Base-by-base conservation (phyloP, 1,140 invertebrate genomes). In the Cherax quadricarinatus region DNA sequence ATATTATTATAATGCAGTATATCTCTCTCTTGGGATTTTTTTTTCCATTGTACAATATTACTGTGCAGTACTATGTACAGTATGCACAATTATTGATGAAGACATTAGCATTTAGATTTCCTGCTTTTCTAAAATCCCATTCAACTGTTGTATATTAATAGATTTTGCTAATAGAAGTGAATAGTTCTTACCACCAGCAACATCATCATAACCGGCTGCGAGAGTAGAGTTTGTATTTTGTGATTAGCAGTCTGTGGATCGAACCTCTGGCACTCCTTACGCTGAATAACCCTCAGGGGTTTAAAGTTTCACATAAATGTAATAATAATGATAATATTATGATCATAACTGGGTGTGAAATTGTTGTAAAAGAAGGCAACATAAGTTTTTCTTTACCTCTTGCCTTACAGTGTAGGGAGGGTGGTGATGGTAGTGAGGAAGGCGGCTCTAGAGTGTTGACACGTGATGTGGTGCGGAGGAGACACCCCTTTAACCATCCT, bases 351-450 rank as follows among this genome's bases (percentile, higher is more conserved):
- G 80, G 14, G 21, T 21, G 14, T 57, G 30, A 24, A 49, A 49
- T 88, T 30, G 16, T 80, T 89, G 87, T 89, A 49, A 51, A 78
- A 86, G 62, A 84, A 60, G 83, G 87, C 87, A 85, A 79, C 81
- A 86, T 89, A 86, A 60, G 87, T 88, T 93, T 48, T 81, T 92
- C 57, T 86, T 78, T 80, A 93, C 85, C 73, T 84, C 85, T 88
- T 92, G 62, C 89, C 87, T 94, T 94, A 86, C 93, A 94, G 93
- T 94, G 89, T 94, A 89, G 86, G 88, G 82, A 75, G 79, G 91
- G 82, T 83, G 82, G 84, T 90, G 93, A 83, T 73, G 90, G 49
- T 91, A 62, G 89, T 86, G 88, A 78, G 78, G 88, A 60, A 82
- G 84, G 88, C 86, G 73, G 60, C 84, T 83, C 85, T 93, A 91